Conservation (phyloP, 2,888 invertebrate genomes). For the Gymnosoma rotundatum region DNA sequence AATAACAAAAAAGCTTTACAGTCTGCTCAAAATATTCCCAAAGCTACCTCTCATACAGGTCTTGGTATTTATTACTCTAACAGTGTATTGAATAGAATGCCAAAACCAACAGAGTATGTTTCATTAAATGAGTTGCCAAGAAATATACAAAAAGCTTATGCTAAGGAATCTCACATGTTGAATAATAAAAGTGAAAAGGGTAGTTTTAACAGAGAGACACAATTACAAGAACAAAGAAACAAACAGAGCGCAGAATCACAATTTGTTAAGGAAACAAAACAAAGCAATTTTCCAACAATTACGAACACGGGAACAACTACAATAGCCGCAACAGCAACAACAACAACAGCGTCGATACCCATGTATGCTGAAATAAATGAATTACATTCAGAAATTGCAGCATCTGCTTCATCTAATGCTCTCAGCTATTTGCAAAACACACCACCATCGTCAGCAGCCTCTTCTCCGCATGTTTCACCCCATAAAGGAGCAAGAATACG, state of each 20-base stretch:
- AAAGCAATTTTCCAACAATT: constrained; percentile 65
- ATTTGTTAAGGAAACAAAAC: constrained; percentile 49
- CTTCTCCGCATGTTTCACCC: constrained; percentile 67
- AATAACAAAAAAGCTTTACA: constrained; percentile 83
- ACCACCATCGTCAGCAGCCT: constrained; percentile 63
- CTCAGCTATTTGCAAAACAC: constrained; percentile 68
- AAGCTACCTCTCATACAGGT: constrained; percentile 73
- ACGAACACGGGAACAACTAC: neutral
- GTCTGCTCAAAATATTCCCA: constrained; percentile 70
- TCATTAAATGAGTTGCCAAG: constrained; percentile 90
- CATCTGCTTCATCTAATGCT: constrained; percentile 62
- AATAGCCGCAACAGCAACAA: constrained; percentile 54
- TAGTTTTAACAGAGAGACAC: constrained; percentile 65
- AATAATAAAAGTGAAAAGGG: constrained; percentile 67
- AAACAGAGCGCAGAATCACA: constrained; percentile 74
- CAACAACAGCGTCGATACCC: constrained; percentile 75
- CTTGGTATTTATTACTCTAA: constrained; percentile 85
- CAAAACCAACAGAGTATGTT: constrained; percentile 85
- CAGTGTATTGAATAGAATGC: constrained; percentile 83
- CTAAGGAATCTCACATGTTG: constrained; percentile 66
- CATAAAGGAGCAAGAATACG: constrained; percentile 86
- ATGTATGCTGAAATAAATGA: constrained; percentile 81
- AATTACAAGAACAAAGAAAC: constrained; percentile 72
- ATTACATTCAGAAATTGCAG: constrained; percentile 73
- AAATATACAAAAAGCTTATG: constrained; percentile 77